Conservation (phyloP, 2,797 vertebrate genomes). For the Cyclura pinguis region DNA sequence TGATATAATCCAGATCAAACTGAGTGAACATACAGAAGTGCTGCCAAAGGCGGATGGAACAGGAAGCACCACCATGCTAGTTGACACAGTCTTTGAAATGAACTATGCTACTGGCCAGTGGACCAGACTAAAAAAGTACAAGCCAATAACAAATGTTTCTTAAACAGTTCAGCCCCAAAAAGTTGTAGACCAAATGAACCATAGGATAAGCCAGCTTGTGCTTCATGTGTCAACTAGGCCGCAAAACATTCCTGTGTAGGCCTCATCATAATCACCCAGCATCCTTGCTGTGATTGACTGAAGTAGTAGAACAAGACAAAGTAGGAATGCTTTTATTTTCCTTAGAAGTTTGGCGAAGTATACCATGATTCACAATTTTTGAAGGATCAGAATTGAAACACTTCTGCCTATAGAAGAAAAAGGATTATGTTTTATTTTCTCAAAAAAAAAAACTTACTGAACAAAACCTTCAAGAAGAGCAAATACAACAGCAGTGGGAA, state of each 20-base stretch:
- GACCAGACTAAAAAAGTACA: slow-evolving; percentile 99
- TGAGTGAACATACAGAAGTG: slow-evolving; percentile 97
- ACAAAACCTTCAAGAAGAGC: slow-evolving; percentile 26
- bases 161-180: slow-evolving; percentile 77
- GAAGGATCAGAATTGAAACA: slow-evolving; percentile 31
- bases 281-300: slow-evolving; percentile 52
- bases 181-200: slow-evolving; percentile 71
- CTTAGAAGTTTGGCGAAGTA: accelerated
- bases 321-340: background rate
- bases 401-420: slow-evolving; percentile 9
- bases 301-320: slow-evolving; percentile 47
- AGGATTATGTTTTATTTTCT: slow-evolving; percentile 41
- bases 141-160: slow-evolving; percentile 95
- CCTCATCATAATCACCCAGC: slow-evolving; percentile 56
- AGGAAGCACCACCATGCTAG: slow-evolving; percentile 98
- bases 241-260: slow-evolving; percentile 63
- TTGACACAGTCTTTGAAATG: slow-evolving; percentile 99
- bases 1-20: slow-evolving; percentile 99
- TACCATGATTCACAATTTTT: slow-evolving; percentile 34
- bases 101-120: slow-evolving; percentile 99
- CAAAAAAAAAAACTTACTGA: slow-evolving; percentile 36
- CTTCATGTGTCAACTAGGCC: slow-evolving; percentile 59
- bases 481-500: slow-evolving; percentile 46
- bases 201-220: slow-evolving; percentile 62
- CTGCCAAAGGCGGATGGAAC: slow-evolving; percentile 96